Conservation (phyloP, 2,888 invertebrate genomes). For the Hemistola chrysoprasaria region DNA sequence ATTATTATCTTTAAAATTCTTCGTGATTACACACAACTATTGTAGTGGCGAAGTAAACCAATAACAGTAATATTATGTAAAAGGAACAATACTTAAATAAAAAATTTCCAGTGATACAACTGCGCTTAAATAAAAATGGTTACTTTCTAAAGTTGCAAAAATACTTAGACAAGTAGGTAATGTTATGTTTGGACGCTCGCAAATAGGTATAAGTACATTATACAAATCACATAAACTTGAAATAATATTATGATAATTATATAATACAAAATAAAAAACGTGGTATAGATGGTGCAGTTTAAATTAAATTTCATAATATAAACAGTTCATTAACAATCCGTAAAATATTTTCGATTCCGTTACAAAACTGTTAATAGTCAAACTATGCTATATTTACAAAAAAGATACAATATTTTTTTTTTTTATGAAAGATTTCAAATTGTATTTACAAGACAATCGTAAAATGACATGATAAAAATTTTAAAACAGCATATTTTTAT, state of each 20-base stretch:
- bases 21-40: no score
- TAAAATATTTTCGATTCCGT: slow-evolving; percentile 19
- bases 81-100: slow-evolving; percentile 40
- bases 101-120: slow-evolving; percentile 37
- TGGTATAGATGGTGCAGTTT: slow-evolving; percentile 4
- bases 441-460: slow-evolving; percentile 8
- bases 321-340: slow-evolving; percentile 18
- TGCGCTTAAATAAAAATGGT: slow-evolving; percentile 29
- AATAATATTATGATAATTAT: slow-evolving; percentile 31
- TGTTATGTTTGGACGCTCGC: slow-evolving; percentile 57
- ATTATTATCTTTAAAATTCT: no score
- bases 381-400: slow-evolving; percentile 26
- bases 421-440: background rate
- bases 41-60: slow-evolving; percentile 39
- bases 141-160: slow-evolving; percentile 17
- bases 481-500: slow-evolving; percentile 7
- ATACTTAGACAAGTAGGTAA: slow-evolving; percentile 17
- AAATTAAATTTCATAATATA: slow-evolving; percentile 3
- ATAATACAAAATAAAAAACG: slow-evolving; percentile 5
- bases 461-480: slow-evolving; percentile 3
- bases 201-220: slow-evolving; percentile 74
- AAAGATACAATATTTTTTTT: background rate
- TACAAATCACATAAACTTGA: slow-evolving; percentile 41
- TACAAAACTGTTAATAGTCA: slow-evolving; percentile 18
- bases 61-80: no score